phyloP scores from a whole-genome alignment of 2,113 vertebrate genomes.

The Cygnus atratus region DNA sequence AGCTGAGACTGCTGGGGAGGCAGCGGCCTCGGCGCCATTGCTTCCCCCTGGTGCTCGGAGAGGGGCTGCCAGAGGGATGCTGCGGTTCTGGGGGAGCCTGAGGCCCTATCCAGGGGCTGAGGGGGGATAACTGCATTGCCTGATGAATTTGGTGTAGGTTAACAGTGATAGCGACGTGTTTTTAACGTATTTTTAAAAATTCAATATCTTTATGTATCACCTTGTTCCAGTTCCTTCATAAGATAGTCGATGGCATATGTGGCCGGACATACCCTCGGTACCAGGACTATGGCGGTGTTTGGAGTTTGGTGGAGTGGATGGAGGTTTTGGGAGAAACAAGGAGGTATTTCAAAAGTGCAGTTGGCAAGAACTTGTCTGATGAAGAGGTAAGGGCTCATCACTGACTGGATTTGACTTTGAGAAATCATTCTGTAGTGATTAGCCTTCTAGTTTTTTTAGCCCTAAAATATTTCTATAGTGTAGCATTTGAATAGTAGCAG shows the following conservation, averaged over 20 bases:
- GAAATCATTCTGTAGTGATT: neutral
- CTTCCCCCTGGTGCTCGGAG: accelerated
- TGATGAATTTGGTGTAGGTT: neutral
- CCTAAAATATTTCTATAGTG: neutral
- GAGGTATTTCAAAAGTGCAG: constrained; percentile 74
- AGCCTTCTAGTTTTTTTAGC: neutral
- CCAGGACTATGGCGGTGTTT: constrained; percentile 80
- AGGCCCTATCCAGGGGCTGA: neutral
- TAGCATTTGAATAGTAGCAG: neutral
- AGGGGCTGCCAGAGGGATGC: no score
- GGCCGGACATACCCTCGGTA: constrained; percentile 79
- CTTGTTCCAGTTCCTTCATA: constrained; percentile 85
- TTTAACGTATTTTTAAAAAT: accelerated
- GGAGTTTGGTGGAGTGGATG: constrained; percentile 86
- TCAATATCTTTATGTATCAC: accelerated
- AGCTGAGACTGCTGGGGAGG: no score
- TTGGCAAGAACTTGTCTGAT: constrained; percentile 80
- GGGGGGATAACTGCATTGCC: no score
- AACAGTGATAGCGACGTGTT: no score
- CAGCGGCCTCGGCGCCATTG: accelerated
- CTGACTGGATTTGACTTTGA: neutral
- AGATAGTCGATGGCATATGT: constrained; percentile 88
- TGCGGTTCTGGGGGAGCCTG: no score
- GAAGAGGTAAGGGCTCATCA: constrained; percentile 79
- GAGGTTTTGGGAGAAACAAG: constrained; percentile 76